phyloP scores from a whole-genome alignment of 2,113 vertebrate species.

The Notothenia coriiceps region DNA sequence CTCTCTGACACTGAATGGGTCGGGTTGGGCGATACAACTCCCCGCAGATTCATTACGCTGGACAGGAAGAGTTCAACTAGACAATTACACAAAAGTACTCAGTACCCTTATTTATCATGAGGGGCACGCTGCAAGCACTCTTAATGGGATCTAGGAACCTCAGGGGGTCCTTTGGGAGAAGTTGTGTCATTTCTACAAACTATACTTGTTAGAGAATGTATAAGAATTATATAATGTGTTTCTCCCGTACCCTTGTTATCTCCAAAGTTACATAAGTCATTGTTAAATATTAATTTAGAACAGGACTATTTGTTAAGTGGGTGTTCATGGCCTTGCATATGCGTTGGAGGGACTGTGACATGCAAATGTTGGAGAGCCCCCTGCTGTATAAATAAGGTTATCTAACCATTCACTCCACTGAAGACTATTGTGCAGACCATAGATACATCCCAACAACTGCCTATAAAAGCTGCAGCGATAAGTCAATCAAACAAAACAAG shows the following conservation, averaged over 20 bases:
- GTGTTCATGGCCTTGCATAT: not conserved
- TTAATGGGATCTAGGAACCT: not conserved
- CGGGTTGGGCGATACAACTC: conserved; percentile 52
- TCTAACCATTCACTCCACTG: not conserved
- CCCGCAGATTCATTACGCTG: conserved; percentile 31
- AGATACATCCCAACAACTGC: not conserved
- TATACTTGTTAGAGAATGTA: not conserved
- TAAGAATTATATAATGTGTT: not conserved
- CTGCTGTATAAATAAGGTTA: conserved; percentile 29
- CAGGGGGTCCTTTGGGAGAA: not conserved
- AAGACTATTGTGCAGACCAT: not conserved
- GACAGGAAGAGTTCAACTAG: conserved; percentile 18
- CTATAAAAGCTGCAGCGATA: not conserved
- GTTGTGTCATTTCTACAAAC: not conserved
- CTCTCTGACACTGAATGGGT: conserved; percentile 50
- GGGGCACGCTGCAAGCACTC: not conserved
- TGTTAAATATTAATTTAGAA: not conserved
- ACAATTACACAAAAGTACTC: not conserved
- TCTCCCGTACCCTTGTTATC: not conserved
- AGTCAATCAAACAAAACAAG: no score
- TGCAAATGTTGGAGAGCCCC: conserved; percentile 40
- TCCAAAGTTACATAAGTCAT: not conserved
- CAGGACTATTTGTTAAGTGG: not conserved
- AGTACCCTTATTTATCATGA: not conserved
- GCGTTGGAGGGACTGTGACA: not conserved